Base-by-base conservation (phyloP, 1,140 invertebrate species). In the Littorina saxatilis region DNA sequence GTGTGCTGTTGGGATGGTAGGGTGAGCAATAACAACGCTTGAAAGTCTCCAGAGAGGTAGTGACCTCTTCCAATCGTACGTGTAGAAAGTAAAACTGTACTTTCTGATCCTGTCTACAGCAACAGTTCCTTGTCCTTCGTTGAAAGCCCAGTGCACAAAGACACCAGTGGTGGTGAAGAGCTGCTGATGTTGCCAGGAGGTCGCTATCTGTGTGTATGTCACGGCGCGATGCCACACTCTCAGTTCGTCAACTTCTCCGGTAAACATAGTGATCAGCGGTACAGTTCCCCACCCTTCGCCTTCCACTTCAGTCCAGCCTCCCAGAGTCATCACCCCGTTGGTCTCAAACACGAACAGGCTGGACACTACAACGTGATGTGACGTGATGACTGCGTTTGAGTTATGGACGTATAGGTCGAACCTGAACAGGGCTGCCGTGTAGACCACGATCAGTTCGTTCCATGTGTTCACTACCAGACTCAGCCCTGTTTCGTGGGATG, bases 211-310 rank as follows among this genome's bases (percentile, higher is more conserved):
- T n/a, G 70, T 61, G 63, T 80, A 82, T 9, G 73, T 61, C 4
- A 85, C 81, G 27, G 81, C 72, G 39, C 52, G 75, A 17, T 87
- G 79, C 85, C 86, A 85, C 43, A 86, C 79, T 35, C 79, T 73
- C 15, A 88, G 47, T 43, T 88, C 83, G 50, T 87, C 85, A 0
- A 88, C 63, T 47, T 85, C 82, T n/a, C 85, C 85, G n/a, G 63
- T 79, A 75, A 81, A 85, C 2, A 70, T 37, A 29, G 70, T 32
- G 27, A 80, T 47, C 20, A 78, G 2, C 4, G 55, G 76, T 2
- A 79, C 23, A 1, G 29, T 29, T 23, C 2, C 35, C 1, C n/a
- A 4, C 32, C 61, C 29, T 29, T 76, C 47, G 15, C 76, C 79
- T 40, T 20, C 29, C 47, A 55, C 66, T 27, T 58, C n/a, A 1